Conservation (phyloP, 2,797 vertebrate species). For the Nannoperca obscura region DNA sequence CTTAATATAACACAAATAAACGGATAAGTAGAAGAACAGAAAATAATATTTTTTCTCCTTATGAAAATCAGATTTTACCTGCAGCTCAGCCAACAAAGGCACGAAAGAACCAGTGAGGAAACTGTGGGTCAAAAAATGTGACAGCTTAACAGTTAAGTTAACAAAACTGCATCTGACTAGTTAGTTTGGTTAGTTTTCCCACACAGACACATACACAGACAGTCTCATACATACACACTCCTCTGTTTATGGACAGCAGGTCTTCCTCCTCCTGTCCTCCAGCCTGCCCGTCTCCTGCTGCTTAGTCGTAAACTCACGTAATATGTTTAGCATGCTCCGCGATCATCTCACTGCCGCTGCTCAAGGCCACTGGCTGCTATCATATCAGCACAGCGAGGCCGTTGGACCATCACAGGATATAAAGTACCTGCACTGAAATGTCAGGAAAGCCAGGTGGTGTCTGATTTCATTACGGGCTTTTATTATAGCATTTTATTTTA, state of each 20-base stretch:
- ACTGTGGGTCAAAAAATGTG: not conserved
- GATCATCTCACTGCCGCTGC: constrained; percentile 46
- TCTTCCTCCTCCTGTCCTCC: constrained; percentile 69
- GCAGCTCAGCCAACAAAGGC: not conserved
- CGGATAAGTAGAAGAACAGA: not conserved
- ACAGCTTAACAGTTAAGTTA: not conserved
- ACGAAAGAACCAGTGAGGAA: not conserved
- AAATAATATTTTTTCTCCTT: not conserved
- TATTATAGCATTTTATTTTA: constrained; percentile 47
- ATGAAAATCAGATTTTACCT: not conserved
- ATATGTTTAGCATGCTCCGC: constrained; percentile 82
- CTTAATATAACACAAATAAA: not conserved
- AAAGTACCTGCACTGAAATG: constrained; percentile 43
- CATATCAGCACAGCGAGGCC: constrained; percentile 51
- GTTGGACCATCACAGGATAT: constrained; percentile 51
- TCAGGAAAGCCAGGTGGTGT: constrained; percentile 42
- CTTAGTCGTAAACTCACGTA: constrained; percentile 79
- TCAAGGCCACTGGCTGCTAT: constrained; percentile 75
- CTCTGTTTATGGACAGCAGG: constrained; percentile 57
- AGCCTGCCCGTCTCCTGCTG: constrained; percentile 69
- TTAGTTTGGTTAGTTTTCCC: constrained; percentile 7
- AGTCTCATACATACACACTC: constrained; percentile 12
- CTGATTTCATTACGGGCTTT: constrained; percentile 59
- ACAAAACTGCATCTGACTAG: not conserved
- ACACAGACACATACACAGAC: constrained; percentile 7